phyloP scores from a whole-genome alignment of 2,797 vertebrate genomes.

The Merluccius polli region DNA sequence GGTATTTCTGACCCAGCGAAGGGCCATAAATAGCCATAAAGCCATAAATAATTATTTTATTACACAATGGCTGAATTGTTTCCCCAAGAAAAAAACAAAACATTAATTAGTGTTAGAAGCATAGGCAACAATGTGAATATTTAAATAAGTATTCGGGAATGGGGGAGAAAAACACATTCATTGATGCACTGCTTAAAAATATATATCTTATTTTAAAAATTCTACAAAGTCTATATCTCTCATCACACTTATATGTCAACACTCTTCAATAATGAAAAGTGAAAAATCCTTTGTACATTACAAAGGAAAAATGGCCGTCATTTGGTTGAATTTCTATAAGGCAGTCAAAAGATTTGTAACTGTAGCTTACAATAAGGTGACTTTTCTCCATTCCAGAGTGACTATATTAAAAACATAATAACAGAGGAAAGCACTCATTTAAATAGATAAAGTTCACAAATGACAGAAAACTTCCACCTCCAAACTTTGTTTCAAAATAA shows the following conservation, averaged over 20 bases:
- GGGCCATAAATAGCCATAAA: no score
- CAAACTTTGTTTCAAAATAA: not conserved
- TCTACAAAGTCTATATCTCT: conserved; percentile 46
- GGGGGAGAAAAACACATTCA: conserved; percentile 21
- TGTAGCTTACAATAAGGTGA: conserved; percentile 13
- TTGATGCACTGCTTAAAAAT: conserved; percentile 37
- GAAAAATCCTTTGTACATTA: conserved; percentile 30
- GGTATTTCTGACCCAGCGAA: not conserved
- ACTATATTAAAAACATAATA: conserved; percentile 15
- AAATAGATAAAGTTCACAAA: not conserved
- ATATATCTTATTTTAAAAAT: conserved; percentile 52
- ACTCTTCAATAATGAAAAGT: conserved; percentile 33
- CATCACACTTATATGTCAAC: conserved; percentile 18
- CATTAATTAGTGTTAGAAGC: conserved; percentile 7
- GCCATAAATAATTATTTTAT: not conserved
- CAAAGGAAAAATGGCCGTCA: conserved; percentile 51
- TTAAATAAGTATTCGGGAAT: not conserved
- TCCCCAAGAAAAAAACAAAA: not conserved
- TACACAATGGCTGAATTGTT: not conserved
- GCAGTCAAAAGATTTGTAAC: conserved; percentile 56
- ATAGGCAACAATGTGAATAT: conserved; percentile 58
- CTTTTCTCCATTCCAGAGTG: not conserved
- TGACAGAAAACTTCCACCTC: not conserved
- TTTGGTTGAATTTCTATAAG: conserved; percentile 76
- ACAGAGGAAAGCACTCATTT: not conserved